Percentiles rank a stretch among this genome's conserved stretches.
These are phyloP conservation scores for Tetramorium parvispinum DNA, from an alignment of 1,140 invertebrate genomes.

Conservation along the genomic window DNA sequence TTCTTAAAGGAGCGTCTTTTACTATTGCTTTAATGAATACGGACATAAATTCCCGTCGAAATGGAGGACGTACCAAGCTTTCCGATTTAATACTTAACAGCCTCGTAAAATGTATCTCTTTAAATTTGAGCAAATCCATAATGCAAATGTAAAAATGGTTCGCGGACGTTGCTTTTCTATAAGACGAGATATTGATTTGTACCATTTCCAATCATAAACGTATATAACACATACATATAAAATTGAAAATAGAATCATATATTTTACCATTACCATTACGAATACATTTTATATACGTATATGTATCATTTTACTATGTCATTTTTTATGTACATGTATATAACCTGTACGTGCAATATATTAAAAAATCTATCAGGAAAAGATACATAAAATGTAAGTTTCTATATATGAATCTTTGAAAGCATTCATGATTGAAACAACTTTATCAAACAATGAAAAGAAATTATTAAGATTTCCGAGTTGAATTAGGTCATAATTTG, in stretches of 20 bases:
- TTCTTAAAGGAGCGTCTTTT: slow-evolving; percentile 46
- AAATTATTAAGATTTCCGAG: background rate
- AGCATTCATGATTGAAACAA: background rate
- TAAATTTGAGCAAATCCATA: slow-evolving; percentile 55
- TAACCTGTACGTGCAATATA: background rate
- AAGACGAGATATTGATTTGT: slow-evolving; percentile 6
- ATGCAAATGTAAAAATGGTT: slow-evolving; percentile 38
- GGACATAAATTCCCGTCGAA: slow-evolving; percentile 55
- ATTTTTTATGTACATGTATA: background rate
- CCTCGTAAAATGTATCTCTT: slow-evolving; percentile 55
- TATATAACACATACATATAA: too few relatives aligned
- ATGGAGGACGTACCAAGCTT: slow-evolving; percentile 39
- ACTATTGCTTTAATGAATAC: slow-evolving; percentile 64
- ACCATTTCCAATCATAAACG: background rate
- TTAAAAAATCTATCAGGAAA: background rate
- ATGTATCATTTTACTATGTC: too few relatives aligned
- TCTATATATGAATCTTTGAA: background rate
- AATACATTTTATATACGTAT: too few relatives aligned
- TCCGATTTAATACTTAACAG: slow-evolving; percentile 63
- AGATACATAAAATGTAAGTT: background rate
- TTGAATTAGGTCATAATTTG: background rate
- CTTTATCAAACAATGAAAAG: background rate
- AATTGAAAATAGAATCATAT: background rate
- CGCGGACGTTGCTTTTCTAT: slow-evolving; percentile 1
- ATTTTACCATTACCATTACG: background rate